These are phyloP conservation scores for Zaprionus ornatus DNA, from an alignment of 1,140 invertebrate genomes.

Conservation along the genomic window DNA sequence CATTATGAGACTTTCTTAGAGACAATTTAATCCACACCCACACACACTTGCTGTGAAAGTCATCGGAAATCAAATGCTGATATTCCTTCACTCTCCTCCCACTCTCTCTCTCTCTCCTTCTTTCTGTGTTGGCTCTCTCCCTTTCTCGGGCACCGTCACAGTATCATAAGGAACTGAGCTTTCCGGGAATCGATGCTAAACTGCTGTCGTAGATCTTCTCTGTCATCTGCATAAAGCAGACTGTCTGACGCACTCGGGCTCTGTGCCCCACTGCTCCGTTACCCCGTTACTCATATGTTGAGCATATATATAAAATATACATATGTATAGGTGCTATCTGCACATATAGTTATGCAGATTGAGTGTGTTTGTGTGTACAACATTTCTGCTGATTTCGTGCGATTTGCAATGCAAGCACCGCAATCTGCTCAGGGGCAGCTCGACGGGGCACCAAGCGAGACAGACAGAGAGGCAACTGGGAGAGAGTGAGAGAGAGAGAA, in stretches of 20 bases:
- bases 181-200: not conserved
- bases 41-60: not conserved
- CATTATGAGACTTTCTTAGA: too few relatives aligned
- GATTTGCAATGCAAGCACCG: conserved; percentile 39
- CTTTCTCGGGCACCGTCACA: not conserved
- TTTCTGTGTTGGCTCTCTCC: not conserved
- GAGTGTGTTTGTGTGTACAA: not conserved
- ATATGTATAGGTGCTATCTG: not conserved
- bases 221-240: conserved; percentile 1
- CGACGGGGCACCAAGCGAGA: not conserved
- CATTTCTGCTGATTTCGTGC: conserved; percentile 39
- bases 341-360: not conserved
- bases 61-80: not conserved
- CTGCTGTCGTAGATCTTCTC: not conserved
- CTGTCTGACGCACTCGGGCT: not conserved
- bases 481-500: not conserved
- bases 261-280: not conserved
- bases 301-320: not conserved
- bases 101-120: not conserved
- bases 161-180: not conserved
- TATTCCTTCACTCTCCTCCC: not conserved
- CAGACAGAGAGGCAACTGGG: not conserved
- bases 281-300: not conserved
- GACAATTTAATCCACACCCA: too few relatives aligned
- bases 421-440: conserved; percentile 49